Percentiles rank a stretch among this genome's conserved stretches.
phyloP scores from a whole-genome alignment of 1,140 invertebrate genomes.

The Cherax destructor region DNA sequence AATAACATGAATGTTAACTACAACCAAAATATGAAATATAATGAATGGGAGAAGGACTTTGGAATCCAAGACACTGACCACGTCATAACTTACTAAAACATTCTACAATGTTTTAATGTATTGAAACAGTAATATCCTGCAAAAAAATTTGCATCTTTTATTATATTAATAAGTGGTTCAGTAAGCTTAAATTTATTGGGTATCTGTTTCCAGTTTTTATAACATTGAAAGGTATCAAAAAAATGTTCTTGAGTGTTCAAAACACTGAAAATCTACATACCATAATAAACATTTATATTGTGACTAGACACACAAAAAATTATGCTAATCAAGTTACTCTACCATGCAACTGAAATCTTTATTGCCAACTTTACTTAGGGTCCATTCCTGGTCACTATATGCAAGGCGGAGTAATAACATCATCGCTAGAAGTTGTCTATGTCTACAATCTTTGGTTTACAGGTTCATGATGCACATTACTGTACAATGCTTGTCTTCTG shows the following conservation, averaged over 20 bases:
- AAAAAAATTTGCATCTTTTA: background rate
- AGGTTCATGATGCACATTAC: conserved; percentile 6
- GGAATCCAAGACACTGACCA: background rate
- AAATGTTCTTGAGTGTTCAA: background rate
- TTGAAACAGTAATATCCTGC: background rate
- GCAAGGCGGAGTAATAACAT: background rate
- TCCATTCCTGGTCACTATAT: background rate
- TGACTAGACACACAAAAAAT: conserved; percentile 16
- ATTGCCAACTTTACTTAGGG: conserved; percentile 3
- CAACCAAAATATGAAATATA: background rate
- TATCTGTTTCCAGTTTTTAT: background rate
- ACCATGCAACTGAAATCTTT: conserved; percentile 13
- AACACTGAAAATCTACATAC: conserved; percentile 9
- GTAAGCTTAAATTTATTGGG: background rate
- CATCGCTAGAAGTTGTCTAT: conserved; percentile 1
- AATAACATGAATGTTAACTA: background rate
- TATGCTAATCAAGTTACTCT: conserved; percentile 6
- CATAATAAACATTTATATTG: conserved; percentile 9
- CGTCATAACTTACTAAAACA: conserved; percentile 1
- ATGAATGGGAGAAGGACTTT: background rate
- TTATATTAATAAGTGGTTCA: background rate
- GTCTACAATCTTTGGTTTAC: conserved; percentile 7
- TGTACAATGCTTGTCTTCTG: conserved; percentile 4
- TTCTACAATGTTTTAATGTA: background rate
- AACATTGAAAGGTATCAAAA: conserved; percentile 16